A percentile compares a stretch with the other conserved stretches of the same genome.
These are phyloP conservation scores for Aurelia aurita complex sp. Pacific DNA, from an alignment of 30 jellyfish, hydroid and myxozoan genomes.

Conservation along the genomic window DNA sequence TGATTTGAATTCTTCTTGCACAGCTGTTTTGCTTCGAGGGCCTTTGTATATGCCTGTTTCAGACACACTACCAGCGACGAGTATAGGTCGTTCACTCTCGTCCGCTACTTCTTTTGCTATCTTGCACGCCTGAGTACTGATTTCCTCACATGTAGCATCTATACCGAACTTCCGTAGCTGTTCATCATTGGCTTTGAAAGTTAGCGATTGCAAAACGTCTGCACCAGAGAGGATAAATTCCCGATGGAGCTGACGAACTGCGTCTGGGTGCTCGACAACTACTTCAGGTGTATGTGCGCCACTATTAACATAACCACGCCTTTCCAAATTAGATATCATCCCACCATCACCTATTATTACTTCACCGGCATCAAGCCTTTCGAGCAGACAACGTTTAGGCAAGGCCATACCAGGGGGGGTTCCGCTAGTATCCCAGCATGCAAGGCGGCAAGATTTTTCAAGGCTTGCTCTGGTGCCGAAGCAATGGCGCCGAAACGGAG, in stretches of 20 bases:
- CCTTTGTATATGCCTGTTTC: conserved; percentile 32
- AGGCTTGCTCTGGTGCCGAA: too few species aligned
- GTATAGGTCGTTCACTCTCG: conserved; percentile 19
- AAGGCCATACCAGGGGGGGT: too few species aligned
- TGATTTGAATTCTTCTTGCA: conserved; percentile 27
- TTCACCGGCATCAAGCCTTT: conserved; percentile 85
- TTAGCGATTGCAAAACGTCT: conserved; percentile 63
- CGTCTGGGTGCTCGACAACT: conserved; percentile 80
- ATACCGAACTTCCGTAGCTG: conserved; percentile 4
- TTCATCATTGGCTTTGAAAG: conserved; percentile 22
- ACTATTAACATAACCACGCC: conserved; percentile 83
- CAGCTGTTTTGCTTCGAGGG: conserved; percentile 26
- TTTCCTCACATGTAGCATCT: conserved; percentile 35
- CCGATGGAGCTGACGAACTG: conserved; percentile 67
- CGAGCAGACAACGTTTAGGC: conserved; percentile 3
- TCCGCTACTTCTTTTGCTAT: conserved; percentile 78
- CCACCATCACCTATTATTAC: conserved; percentile 92
- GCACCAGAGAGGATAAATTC: conserved; percentile 62
- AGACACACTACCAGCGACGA: conserved; percentile 67
- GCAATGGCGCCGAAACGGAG: too few species aligned
- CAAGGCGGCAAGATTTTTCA: too few species aligned
- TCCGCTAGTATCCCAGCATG: too few species aligned
- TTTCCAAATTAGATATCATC: conserved; percentile 59
- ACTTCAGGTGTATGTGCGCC: conserved; percentile 87
- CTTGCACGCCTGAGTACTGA: conserved; percentile 58